Conservation (phyloP, 2,113 vertebrate species). For the Leucoraja erinaceus region DNA sequence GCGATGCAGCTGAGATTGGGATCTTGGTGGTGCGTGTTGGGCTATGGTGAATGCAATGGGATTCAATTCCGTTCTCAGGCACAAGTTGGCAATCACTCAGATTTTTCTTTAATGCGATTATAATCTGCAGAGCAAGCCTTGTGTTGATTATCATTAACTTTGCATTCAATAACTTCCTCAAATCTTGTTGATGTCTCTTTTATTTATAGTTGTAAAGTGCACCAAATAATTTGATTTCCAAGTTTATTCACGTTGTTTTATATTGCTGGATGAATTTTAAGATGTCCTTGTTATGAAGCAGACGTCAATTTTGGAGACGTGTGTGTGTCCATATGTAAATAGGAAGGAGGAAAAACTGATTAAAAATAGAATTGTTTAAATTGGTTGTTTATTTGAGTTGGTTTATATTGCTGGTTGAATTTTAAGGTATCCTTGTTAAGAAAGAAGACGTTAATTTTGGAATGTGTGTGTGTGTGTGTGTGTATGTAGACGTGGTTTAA, state of each 20-base stretch:
- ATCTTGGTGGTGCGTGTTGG: background rate
- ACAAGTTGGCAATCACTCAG: background rate
- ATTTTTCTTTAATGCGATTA: background rate
- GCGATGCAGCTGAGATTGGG: constrained; percentile 18
- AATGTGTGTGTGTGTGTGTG: background rate
- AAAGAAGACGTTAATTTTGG: background rate
- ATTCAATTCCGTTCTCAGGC: background rate
- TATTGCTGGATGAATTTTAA: background rate
- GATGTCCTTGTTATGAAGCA: background rate
- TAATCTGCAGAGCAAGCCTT: background rate
- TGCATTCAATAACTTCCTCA: background rate
- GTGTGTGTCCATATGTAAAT: background rate
- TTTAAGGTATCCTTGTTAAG: background rate
- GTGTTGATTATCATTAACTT: too few relatives aligned
- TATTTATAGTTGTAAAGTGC: background rate
- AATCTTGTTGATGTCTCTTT: background rate
- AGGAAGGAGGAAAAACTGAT: background rate
- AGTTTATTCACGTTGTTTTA: background rate
- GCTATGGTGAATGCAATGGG: background rate
- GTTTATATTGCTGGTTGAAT: background rate
- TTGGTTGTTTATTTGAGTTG: background rate
- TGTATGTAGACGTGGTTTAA: too few relatives aligned
- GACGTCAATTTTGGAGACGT: background rate
- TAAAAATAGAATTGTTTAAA: background rate
- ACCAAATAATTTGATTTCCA: background rate